These are phyloP conservation scores for Xylophagus ater DNA, from an alignment of 2,888 invertebrate genomes.

Conservation along the genomic window DNA sequence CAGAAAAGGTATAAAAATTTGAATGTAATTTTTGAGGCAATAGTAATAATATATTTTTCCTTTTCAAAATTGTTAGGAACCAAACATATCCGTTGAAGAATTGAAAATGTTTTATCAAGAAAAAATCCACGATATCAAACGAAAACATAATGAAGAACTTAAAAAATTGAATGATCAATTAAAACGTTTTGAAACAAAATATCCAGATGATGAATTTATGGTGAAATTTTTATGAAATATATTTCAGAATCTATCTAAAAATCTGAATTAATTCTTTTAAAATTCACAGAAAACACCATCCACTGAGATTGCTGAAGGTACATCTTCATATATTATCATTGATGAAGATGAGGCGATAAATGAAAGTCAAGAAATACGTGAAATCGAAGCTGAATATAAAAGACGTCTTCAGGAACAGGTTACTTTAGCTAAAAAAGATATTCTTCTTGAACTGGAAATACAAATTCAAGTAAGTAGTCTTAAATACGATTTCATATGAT, in stretches of 20 bases:
- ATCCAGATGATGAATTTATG: constrained; percentile 37
- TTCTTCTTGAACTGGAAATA: constrained; percentile 55
- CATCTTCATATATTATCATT: constrained; percentile 31
- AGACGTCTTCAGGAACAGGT: constrained; percentile 49
- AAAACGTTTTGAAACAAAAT: constrained; percentile 31
- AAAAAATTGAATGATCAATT: constrained; percentile 30
- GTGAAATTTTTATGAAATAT: constrained; percentile 22
- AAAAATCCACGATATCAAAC: constrained; percentile 33
- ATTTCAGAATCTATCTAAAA: not conserved
- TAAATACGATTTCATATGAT: not conserved
- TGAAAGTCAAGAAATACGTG: constrained; percentile 35
- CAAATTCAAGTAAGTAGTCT: constrained; percentile 56
- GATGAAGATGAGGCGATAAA: constrained; percentile 35
- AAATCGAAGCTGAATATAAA: constrained; percentile 41
- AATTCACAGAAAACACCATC: constrained; percentile 2
- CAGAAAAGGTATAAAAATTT: constrained; percentile 1
- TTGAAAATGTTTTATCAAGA: constrained; percentile 33
- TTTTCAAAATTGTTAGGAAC: constrained; percentile 20
- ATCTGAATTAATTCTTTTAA: not conserved
- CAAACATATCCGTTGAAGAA: constrained; percentile 27
- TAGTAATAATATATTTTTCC: constrained; percentile 1
- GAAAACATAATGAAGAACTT: constrained; percentile 28
- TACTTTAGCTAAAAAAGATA: constrained; percentile 53
- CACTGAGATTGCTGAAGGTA: constrained; percentile 12
- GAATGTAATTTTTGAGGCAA: not conserved